phyloP scores from a whole-genome alignment of 2,113 vertebrate genomes.

The Apodemus sylvaticus region DNA sequence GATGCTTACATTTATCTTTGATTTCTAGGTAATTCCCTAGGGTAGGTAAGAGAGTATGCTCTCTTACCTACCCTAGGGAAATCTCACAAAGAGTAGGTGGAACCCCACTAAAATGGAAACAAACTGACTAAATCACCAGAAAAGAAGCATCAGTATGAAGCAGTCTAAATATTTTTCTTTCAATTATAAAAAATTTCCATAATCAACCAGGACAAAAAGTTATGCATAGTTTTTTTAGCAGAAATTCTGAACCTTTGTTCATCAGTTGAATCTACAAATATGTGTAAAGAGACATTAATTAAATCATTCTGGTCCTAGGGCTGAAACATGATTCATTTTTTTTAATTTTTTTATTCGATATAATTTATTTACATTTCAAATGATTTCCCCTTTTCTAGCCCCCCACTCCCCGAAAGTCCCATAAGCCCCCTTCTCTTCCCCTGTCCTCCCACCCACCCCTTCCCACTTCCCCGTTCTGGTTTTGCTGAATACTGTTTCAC shows the following conservation, averaged over 20 bases:
- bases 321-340: neutral
- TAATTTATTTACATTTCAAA: no score
- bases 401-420: no score
- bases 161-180: neutral
- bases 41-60: no score
- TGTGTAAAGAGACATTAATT: conserved; percentile 30
- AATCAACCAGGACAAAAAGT: neutral
- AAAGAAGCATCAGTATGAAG: fast-evolving
- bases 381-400: no score
- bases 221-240: neutral
- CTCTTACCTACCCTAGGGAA: fast-evolving
- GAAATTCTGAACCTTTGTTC: neutral
- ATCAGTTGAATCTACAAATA: neutral
- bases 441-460: no score
- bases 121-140: neutral
- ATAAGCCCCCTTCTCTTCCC: no score
- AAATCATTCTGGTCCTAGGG: neutral
- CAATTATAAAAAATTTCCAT: neutral
- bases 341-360: no score
- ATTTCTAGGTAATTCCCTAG: neutral
- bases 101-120: neutral
- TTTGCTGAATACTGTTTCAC: no score
- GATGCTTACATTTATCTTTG: neutral
- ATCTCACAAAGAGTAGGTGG: no score
- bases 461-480: no score